Percentiles rank a stretch among this genome's conserved stretches.
phyloP scores from a whole-genome alignment of 2,113 vertebrate species.

The Phainopepla nitens region DNA sequence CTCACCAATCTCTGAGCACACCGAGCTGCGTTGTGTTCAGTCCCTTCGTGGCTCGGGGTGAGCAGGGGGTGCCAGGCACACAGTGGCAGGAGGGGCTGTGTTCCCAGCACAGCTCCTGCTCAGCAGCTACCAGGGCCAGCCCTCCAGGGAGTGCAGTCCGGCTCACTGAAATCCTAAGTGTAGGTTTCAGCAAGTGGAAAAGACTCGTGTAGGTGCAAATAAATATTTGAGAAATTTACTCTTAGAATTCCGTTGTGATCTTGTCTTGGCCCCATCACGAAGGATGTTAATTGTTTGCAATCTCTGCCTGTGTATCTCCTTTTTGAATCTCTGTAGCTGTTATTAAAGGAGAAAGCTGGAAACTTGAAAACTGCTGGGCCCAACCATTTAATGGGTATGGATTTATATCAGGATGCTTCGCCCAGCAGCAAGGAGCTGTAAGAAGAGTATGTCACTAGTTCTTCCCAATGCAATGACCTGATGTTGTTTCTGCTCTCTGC shows the following conservation, averaged over 20 bases:
- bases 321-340: neutral
- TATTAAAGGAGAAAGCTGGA: neutral
- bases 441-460: accelerated
- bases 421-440: neutral
- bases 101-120: neutral
- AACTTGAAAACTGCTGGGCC: neutral
- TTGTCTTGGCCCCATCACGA: neutral
- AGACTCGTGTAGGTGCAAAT: neutral
- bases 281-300: neutral
- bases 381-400: neutral
- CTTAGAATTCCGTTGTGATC: neutral
- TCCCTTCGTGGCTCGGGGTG: accelerated
- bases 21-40: accelerated
- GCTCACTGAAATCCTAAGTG: accelerated
- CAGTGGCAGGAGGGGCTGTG: accelerated
- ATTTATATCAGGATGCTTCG: neutral
- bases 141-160: neutral
- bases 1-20: neutral
- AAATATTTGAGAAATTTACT: neutral
- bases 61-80: accelerated
- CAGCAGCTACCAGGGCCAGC: neutral
- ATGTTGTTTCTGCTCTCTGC: neutral
- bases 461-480: neutral
- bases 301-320: neutral
- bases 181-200: neutral